Percentiles rank a stretch among this genome's conserved stretches.
Evolutionary conservation across 2,113 vertebrate genomes (phyloP).

Genomic region (Bubo blakistoni): DNA sequence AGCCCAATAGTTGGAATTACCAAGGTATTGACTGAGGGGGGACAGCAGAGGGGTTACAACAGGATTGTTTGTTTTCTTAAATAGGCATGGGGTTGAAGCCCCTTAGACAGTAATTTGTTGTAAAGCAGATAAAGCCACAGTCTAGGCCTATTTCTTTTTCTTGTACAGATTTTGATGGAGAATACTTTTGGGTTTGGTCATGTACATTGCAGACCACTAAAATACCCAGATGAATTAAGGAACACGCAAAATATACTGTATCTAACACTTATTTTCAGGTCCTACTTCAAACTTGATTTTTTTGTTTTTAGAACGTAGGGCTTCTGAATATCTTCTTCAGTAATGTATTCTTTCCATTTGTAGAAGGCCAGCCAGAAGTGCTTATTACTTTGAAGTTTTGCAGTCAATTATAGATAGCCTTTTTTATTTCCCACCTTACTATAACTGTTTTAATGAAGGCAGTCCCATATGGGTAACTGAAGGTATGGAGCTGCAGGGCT

Average conservation of each 20-base stretch:
- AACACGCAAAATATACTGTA: background rate
- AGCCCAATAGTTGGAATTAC: background rate
- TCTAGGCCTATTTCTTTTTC: background rate
- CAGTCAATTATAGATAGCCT: background rate
- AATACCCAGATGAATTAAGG: background rate
- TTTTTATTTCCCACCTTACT: background rate
- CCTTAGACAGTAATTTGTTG: background rate
- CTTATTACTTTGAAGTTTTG: background rate
- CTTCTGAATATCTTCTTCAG: background rate
- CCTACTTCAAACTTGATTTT: background rate
- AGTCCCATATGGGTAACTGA: background rate
- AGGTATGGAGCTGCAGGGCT: background rate
- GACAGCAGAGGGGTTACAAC: background rate
- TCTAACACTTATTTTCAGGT: background rate
- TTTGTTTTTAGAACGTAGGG: accelerated
- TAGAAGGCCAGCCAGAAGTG: background rate
- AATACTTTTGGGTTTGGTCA: background rate
- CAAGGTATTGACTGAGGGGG: background rate
- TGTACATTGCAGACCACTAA: background rate
- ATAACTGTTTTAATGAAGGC: background rate
- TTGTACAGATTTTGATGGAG: background rate
- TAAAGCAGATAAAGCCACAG: background rate
- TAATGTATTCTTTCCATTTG: accelerated
- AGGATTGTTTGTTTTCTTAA: background rate
- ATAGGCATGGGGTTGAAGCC: background rate